phyloP scores from a whole-genome alignment of 1,140 invertebrate genomes.

The Sarcophaga bullata region DNA sequence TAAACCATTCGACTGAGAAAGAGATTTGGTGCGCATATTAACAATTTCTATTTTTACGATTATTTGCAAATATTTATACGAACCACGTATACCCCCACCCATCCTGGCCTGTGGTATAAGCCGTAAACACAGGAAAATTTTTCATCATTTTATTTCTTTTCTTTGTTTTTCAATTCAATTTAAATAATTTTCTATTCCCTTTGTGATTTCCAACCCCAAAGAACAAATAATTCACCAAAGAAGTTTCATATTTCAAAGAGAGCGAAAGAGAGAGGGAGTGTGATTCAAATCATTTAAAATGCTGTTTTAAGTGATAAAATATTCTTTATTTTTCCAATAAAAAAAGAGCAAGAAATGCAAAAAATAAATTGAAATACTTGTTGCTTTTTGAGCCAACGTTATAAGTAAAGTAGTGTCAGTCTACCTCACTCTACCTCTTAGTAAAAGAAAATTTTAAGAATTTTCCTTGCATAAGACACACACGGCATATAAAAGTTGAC shows the following conservation, averaged over 20 bases:
- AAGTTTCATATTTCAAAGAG: too few species aligned
- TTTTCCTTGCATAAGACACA: too few species aligned
- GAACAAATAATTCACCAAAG: too few species aligned
- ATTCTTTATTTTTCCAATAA: too few species aligned
- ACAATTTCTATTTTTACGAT: too few species aligned
- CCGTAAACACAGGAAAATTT: too few species aligned
- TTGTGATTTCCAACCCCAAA: background rate
- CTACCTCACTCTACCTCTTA: background rate
- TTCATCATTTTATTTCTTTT: background rate
- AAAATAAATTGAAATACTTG: background rate
- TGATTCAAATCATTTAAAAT: conserved; percentile 11
- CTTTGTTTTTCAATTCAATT: background rate
- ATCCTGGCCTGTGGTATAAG: too few species aligned
- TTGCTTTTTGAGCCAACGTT: background rate
- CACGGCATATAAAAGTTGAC: too few species aligned
- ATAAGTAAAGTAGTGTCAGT: background rate
- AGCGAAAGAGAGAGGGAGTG: background rate
- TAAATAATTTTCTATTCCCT: background rate
- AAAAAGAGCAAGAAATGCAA: background rate
- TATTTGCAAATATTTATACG: too few species aligned
- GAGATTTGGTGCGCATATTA: too few species aligned
- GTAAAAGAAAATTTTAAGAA: background rate
- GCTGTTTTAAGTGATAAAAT: background rate
- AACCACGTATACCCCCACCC: too few species aligned
- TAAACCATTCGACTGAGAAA: too few species aligned